Base-by-base conservation (phyloP, 2,113 vertebrate species). In the Lophius piscatorius region DNA sequence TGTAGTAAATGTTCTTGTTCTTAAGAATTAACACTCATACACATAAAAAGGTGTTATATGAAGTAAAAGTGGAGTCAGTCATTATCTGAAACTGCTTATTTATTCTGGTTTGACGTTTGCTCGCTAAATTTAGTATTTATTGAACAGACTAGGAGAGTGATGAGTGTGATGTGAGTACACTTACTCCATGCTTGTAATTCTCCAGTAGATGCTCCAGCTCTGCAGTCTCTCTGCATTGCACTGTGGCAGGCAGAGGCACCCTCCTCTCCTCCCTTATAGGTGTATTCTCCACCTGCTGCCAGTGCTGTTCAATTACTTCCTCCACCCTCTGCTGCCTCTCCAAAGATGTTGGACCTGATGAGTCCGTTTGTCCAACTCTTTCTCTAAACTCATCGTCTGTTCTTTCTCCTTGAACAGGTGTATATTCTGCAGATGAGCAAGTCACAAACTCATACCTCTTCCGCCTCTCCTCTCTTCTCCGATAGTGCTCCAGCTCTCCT, bases 231-330 rank as follows among this genome's bases (percentile, higher is more conserved):
- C 64, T 83, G 13, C 70, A 11, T 9, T 68, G 82, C 41, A 34
- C 24, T 0, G 87, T 18, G 0, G 71, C 28, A 29, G 90, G 77
- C 39, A 93, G 74, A 2, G 90, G 87, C 8, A 93, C 87, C 52
- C 90, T 83, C 63, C 87, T 83, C 70, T 93, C 92, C 2, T 92
- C 91, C 40, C 92, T 76, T n/a, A 93, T 81, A 14, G 91, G 92
- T 0, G 92, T 92, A 63, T 88, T 90, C 81, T 93, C 92, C 61
- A 93, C 91, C 82, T 93, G 90, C 56, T 91, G 87, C 92, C 92
- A 93, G 63, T 86, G 91, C 65, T 92, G 87, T 63, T 93, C 92
- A 2, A 93, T 93, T 61, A 88, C 91, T 34, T 93, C 91, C 66
- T 92, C 90, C 58, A 92, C 84, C 50, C 65, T 90, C 80, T 91